phyloP scores from a whole-genome alignment of 1,140 invertebrate species.

The Drosophila varians region DNA sequence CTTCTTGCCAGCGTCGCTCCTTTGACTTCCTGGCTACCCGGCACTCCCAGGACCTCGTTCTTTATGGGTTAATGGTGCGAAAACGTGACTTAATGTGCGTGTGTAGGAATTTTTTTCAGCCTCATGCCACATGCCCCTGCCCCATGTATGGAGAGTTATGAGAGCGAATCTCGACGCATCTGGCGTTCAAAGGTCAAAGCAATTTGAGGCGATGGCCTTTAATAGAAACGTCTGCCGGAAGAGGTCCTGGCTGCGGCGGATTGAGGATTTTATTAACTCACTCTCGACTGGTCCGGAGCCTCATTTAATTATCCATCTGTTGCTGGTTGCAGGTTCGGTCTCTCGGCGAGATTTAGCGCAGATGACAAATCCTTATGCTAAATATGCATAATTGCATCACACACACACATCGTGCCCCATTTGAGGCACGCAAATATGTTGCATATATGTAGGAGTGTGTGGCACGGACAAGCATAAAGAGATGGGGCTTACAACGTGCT shows the following conservation, averaged over 20 bases:
- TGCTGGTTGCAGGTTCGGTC: constrained; percentile 18
- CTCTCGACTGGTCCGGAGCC: constrained; percentile 53
- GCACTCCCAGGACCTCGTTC: constrained; percentile 48
- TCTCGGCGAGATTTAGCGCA: constrained; percentile 54
- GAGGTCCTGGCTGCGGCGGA: not conserved
- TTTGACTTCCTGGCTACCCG: constrained; percentile 2
- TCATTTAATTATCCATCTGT: constrained; percentile 76
- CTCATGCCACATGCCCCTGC: constrained; percentile 16
- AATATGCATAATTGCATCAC: constrained; percentile 82
- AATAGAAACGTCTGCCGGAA: constrained; percentile 76
- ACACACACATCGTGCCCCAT: constrained; percentile 10
- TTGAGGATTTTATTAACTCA: constrained; percentile 76
- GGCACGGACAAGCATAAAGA: constrained; percentile 13
- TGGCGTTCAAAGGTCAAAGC: constrained; percentile 81
- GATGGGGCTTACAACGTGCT: constrained; percentile 71
- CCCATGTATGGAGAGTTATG: constrained; percentile 61
- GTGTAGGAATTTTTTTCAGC: constrained; percentile 70
- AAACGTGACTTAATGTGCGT: constrained; percentile 83
- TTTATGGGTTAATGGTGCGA: constrained; percentile 84
- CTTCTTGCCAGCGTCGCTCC: constrained; percentile 2
- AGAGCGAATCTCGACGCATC: constrained; percentile 51
- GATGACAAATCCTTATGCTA: constrained; percentile 83
- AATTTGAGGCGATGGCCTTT: constrained; percentile 76
- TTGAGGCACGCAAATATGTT: constrained; percentile 4
- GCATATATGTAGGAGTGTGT: constrained; percentile 1